These are phyloP conservation scores for Panurus biarmicus DNA, from an alignment of 2,113 vertebrate genomes.

Conservation along the genomic window DNA sequence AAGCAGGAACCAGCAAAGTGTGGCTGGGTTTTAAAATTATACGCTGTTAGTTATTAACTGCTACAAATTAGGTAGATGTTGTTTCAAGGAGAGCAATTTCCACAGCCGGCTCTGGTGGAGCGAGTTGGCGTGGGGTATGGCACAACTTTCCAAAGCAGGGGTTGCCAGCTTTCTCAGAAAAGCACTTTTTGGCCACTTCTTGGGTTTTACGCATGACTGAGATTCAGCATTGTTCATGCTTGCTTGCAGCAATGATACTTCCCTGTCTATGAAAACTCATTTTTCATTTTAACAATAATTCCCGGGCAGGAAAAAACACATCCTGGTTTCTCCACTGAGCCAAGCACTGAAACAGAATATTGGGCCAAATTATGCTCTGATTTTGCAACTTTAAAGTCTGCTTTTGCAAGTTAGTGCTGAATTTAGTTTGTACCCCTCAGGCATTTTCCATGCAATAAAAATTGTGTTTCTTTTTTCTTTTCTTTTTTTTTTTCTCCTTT, in stretches of 20 bases:
- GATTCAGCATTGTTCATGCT: constrained; percentile 34
- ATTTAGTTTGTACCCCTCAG: constrained; percentile 11
- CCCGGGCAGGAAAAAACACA: constrained; percentile 28
- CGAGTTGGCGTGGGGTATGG: not conserved
- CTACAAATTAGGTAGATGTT: constrained; percentile 45
- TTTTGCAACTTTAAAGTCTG: constrained; percentile 51
- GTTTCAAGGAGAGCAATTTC: constrained; percentile 28
- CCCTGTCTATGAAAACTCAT: constrained; percentile 39
- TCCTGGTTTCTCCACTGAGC: not conserved
- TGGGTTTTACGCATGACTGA: not conserved
- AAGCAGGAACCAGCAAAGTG: constrained; percentile 11
- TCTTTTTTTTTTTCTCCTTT: not conserved
- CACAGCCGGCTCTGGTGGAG: not conserved
- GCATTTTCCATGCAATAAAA: constrained; percentile 29
- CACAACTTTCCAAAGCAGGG: not conserved
- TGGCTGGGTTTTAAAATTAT: constrained; percentile 33
- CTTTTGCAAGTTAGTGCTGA: constrained; percentile 36
- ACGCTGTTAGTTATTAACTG: constrained; percentile 19
- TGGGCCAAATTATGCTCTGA: constrained; percentile 38
- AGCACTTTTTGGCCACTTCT: not conserved
- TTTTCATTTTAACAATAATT: constrained; percentile 47
- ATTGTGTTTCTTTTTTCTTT: not conserved
- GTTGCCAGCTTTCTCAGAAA: not conserved
- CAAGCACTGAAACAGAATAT: constrained; percentile 30
- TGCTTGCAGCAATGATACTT: constrained; percentile 41